phyloP scores from a whole-genome alignment of 2,113 vertebrate genomes.

The Rhinogobius similis region DNA sequence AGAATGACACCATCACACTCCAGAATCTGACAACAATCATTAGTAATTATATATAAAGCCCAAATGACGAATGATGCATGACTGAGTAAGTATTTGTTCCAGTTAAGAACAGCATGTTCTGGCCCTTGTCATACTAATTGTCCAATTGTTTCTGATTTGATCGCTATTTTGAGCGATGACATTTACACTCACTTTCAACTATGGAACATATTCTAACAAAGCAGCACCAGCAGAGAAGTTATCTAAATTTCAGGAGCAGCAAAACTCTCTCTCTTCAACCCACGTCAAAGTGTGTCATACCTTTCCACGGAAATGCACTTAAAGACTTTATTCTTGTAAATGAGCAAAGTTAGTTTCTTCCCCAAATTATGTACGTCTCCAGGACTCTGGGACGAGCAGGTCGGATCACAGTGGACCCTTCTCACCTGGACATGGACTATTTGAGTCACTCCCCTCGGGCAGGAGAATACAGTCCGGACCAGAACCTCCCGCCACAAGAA shows the following conservation, averaged over 20 bases:
- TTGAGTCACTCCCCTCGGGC: too few species aligned
- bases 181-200: not conserved
- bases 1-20: not conserved
- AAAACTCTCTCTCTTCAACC: not conserved
- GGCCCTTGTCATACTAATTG: not conserved
- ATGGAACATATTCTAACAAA: not conserved
- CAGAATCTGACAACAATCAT: not conserved
- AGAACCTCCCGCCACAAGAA: too few species aligned
- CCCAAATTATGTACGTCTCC: too few species aligned
- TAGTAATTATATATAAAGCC: not conserved
- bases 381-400: too few species aligned
- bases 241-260: not conserved
- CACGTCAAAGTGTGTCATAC: not conserved
- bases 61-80: not conserved
- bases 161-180: not conserved
- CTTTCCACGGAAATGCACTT: not conserved
- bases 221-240: not conserved
- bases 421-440: too few species aligned
- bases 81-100: not conserved
- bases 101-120: not conserved
- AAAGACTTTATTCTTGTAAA: too few species aligned
- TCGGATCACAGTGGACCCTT: too few species aligned
- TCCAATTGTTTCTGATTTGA: not conserved
- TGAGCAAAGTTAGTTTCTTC: too few species aligned
- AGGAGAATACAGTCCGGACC: too few species aligned